Evolutionary conservation across 2,888 invertebrate species (phyloP), one percentile per base, ranked within the genome.

Genomic region (Euproctis similis): DNA sequence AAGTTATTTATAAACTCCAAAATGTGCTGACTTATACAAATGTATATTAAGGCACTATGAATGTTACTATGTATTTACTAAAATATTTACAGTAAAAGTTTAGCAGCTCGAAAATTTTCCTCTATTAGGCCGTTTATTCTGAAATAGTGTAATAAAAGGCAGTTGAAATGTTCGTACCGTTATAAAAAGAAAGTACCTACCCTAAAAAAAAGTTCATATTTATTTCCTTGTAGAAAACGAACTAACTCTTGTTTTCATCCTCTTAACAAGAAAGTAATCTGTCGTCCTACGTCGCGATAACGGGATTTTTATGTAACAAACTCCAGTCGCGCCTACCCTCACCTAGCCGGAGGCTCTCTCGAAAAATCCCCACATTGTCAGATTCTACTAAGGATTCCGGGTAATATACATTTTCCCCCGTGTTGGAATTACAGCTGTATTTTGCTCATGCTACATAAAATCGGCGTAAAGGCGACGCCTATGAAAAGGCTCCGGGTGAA

Each of bases 251-350:
- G 77, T 78, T 78, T 76, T 76, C 69, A 78, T 77, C 76, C 72
- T 77, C 69, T 80, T 81, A 82, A 84, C 84, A 80, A 77, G 82
- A 77, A 80, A 81, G 77, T 82, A 82, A 82, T 82, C 80, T 82
- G 78, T 78, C 76, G 78, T 74, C 77, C 72, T 72, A 66, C 70
- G 71, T 70, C 64, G 76, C 75, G 77, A 78, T 81, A 82, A 80
- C 81, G 66, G 74, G 71, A 82, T 84, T 84, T 82, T 84, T 84
- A 76, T 84, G 80, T 82, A 71, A 77, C 78, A 78, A 80, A 73
- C 75, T 70, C 67, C 66, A 72, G 64, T 80, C 72, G 71, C 80
- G 80, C 81, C 81, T 76, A 70, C 81, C 80, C 80, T 81, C 68
- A 73, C 77, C 77, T 82, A 76, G 82, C 84, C 80, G 31, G 63